Evolutionary conservation across 2,888 invertebrate genomes (phyloP).

Genomic region (Acholoe squamosa): DNA sequence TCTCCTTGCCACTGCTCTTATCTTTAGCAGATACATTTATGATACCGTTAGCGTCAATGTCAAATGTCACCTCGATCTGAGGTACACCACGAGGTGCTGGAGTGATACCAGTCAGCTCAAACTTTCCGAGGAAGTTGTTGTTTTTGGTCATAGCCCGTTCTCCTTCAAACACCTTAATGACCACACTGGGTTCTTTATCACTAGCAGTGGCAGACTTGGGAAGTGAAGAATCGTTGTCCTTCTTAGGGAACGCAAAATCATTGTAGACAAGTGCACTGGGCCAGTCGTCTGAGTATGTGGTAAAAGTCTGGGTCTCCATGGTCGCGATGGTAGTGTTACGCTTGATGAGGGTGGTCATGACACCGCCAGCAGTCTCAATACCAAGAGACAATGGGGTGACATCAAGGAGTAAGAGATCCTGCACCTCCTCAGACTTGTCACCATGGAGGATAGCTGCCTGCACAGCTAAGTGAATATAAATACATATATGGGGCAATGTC

Average conservation of each 20-base stretch:
- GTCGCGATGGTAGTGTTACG: constrained; percentile 98
- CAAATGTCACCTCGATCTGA: constrained; percentile 86
- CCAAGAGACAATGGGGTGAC: constrained; percentile 88
- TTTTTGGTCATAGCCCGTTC: constrained; percentile 84
- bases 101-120: constrained; percentile 86
- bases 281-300: constrained; percentile 89
- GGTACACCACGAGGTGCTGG: constrained; percentile 93
- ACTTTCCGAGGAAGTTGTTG: constrained; percentile 93
- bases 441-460: constrained; percentile 91
- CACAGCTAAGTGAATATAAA: constrained; percentile 86
- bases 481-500: neutral
- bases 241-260: too few species aligned
- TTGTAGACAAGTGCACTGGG: too few species aligned
- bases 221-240: too few species aligned
- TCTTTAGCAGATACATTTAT: constrained; percentile 96
- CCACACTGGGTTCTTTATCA: constrained; percentile 92
- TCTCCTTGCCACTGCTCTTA: constrained; percentile 87
- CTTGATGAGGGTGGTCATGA: constrained; percentile 98
- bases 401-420: constrained; percentile 83
- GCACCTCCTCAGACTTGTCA: constrained; percentile 83
- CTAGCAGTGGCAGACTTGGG: too few species aligned
- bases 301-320: constrained; percentile 97
- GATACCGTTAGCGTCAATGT: constrained; percentile 91
- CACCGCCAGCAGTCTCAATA: constrained; percentile 95
- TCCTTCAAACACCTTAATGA: constrained; percentile 81